A percentile compares a stretch with the other conserved stretches of the same genome.
phyloP scores from a whole-genome alignment of 2,113 vertebrate genomes.

The Thamnaconus septentrionalis region DNA sequence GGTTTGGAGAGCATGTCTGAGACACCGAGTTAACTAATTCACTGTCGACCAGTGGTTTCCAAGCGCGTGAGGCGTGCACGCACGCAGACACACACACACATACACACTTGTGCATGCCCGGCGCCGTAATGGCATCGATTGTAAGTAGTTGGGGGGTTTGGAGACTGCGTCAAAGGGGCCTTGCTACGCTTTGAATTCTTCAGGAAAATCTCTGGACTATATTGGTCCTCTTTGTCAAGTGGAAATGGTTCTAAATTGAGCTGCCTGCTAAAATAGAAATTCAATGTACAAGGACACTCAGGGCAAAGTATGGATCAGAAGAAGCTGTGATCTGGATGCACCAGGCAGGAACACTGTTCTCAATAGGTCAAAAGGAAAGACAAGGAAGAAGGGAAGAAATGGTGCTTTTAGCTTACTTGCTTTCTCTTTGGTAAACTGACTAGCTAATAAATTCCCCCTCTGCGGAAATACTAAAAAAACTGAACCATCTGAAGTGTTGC shows the following conservation, averaged over 20 bases:
- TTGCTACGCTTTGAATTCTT: constrained; percentile 21
- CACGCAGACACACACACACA: not conserved
- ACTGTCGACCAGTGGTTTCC: constrained; percentile 1
- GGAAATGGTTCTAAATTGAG: constrained; percentile 20
- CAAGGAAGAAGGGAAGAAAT: not conserved
- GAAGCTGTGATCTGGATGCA: constrained; percentile 7
- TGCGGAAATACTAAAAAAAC: too few species aligned
- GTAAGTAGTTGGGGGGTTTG: constrained; percentile 16
- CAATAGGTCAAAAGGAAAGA: not conserved
- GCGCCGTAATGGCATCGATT: constrained; percentile 32
- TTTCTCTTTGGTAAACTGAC: too few species aligned
- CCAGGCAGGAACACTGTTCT: not conserved
- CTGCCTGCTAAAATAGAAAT: constrained; percentile 16
- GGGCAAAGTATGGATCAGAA: constrained; percentile 3
- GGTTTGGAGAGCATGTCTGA: constrained; percentile 30
- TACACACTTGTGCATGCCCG: constrained; percentile 6
- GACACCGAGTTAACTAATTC: constrained; percentile 24
- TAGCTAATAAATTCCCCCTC: too few species aligned
- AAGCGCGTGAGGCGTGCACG: not conserved
- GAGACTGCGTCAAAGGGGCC: constrained; percentile 19
- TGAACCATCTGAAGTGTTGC: not conserved
- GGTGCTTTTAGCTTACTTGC: not conserved
- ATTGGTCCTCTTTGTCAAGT: constrained; percentile 14
- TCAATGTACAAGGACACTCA: not conserved
- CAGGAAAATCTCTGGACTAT: constrained; percentile 15